Base-by-base conservation (phyloP, 2,888 invertebrate species). In the Netelia inedita region DNA sequence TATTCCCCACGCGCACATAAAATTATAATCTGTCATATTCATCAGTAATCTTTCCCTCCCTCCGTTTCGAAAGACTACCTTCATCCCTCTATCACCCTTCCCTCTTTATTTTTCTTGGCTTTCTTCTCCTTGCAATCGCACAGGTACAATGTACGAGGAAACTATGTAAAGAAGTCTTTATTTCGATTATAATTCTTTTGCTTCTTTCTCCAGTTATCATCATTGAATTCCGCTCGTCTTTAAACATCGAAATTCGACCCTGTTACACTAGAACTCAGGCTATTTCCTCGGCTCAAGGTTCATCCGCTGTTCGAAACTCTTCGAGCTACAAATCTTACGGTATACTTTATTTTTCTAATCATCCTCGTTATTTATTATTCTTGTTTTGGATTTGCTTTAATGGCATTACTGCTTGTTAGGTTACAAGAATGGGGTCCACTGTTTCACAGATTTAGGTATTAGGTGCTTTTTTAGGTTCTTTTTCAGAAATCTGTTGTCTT, bases 121-220 rank as follows among this genome's bases (percentile, higher is more conserved):
- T 72, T 71, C 84, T 76, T 82, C 66, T 72, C 73, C 87, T 86
- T 85, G 83, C 85, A 28, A 28, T 87, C 85, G 87, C 61, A 85
- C 88, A 87, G 86, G 87, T 87, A 87, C 84, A 85, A 87, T 79
- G 85, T 19, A 46, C 9, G 28, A 21, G 43, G 85, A 83, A 85
- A 82, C 75, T 83, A 84, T 35, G 68, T 85, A 74, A 85, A 86
- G 88, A 87, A 86, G 85, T 85, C 89, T 91, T 91, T 88, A 90
- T 91, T 90, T 91, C 89, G 90, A 90, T 91, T 90, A 89, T 90
- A 90, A 91, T 91, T 88, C 35, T 86, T 79, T 88, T 87, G 87
- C 86, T 86, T 83, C 80, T 85, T 82, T 50, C 66, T n/a, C 43
- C 28, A 23, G 23, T 16, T 68, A 41, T 23, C 57, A 57, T 50